These are phyloP conservation scores for Spongilla lacustris DNA, from an alignment of 37 sponge, comb jelly and placozoan species.

Conservation along the genomic window DNA sequence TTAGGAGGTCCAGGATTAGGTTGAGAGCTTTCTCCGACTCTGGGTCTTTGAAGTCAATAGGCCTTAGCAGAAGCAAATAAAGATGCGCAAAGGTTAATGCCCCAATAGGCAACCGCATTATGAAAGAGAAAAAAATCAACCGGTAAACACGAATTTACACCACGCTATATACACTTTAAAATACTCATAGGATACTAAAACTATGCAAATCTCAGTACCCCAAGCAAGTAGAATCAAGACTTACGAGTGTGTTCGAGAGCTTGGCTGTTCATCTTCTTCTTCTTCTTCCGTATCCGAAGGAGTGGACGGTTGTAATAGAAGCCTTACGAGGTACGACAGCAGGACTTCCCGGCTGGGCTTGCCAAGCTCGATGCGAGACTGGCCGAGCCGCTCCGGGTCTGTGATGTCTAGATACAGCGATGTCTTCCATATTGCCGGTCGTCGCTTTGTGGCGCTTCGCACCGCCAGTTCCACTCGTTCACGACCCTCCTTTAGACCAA, in stretches of 20 bases:
- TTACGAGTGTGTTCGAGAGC: not conserved
- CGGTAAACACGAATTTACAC: not conserved
- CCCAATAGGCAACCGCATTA: not conserved
- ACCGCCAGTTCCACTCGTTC: not conserved
- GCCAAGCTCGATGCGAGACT: not conserved
- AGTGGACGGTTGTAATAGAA: slow-evolving; percentile 21
- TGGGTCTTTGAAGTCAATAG: not conserved
- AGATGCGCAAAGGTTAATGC: not conserved
- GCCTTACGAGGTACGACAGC: not conserved
- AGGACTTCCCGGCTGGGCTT: not conserved
- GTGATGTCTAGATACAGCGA: not conserved
- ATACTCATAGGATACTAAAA: not conserved
- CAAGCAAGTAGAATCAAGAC: not conserved
- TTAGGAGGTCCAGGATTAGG: slow-evolving; percentile 41
- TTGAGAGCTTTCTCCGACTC: slow-evolving; percentile 11
- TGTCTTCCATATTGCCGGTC: not conserved
- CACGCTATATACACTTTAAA: not conserved
- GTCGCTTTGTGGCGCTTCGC: slow-evolving; percentile 13
- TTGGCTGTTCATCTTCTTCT: slow-evolving; percentile 2
- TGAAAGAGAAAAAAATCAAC: not conserved
- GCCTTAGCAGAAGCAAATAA: not conserved
- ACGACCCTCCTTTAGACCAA: slow-evolving; percentile 10
- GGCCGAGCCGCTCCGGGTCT: not conserved
- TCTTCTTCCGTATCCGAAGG: slow-evolving; percentile 41
- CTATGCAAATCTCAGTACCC: not conserved